Evolutionary conservation across 1,140 invertebrate genomes (phyloP).

Genomic region (Lepidostoma basale): DNA sequence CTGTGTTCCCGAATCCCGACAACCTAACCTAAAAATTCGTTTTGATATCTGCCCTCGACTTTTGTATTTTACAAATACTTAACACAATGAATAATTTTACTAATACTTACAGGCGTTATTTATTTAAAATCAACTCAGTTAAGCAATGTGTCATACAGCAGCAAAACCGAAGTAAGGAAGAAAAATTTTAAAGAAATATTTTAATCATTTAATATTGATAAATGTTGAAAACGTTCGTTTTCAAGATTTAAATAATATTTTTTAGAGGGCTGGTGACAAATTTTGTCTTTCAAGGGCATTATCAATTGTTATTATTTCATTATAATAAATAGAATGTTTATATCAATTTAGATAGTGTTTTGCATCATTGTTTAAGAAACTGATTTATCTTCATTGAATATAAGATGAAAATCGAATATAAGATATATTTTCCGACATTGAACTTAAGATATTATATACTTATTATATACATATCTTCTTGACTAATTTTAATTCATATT

Average conservation of each 20-base stretch:
- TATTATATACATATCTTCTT: neutral
- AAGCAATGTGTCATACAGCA: slow-evolving; percentile 8
- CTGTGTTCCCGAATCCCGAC: too few relatives aligned
- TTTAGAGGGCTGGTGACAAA: neutral
- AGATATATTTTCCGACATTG: neutral
- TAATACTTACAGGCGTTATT: neutral
- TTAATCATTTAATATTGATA: neutral
- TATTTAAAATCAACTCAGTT: neutral
- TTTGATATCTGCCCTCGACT: too few relatives aligned
- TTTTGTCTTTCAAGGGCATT: neutral
- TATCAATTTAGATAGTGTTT: neutral
- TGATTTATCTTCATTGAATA: neutral
- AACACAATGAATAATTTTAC: slow-evolving; percentile 19
- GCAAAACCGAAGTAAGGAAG: slow-evolving; percentile 14
- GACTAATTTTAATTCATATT: neutral
- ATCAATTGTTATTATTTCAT: neutral
- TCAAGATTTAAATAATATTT: neutral
- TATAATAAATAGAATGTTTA: neutral
- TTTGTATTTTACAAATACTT: too few relatives aligned
- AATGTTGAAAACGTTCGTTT: neutral
- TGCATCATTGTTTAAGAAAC: neutral
- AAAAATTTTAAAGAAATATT: neutral
- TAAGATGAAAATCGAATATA: neutral
- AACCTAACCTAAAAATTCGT: too few relatives aligned
- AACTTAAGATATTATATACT: neutral